These are phyloP conservation scores for Scartelaos histophorus DNA, from an alignment of 2,113 vertebrate genomes.

Conservation along the genomic window DNA sequence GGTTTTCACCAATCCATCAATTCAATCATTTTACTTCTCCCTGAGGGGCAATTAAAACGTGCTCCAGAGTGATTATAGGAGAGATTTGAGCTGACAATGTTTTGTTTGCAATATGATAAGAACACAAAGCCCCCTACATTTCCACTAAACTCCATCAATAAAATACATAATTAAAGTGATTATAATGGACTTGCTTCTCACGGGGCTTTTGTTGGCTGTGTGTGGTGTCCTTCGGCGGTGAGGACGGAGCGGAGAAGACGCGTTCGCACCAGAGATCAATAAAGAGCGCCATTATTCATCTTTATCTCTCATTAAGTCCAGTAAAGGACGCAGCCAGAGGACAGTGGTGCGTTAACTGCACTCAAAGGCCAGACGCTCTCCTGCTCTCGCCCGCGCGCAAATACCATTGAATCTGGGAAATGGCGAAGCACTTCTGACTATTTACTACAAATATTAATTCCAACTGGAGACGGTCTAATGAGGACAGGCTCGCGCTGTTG, in stretches of 20 bases:
- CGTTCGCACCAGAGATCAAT: conserved; percentile 37
- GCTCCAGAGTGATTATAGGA: neutral
- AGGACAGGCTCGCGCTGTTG: neutral
- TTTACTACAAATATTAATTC: neutral
- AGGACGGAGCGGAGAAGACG: conserved; percentile 3
- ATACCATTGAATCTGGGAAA: conserved; percentile 3
- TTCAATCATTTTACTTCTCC: too few relatives aligned
- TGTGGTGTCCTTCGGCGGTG: conserved; percentile 10
- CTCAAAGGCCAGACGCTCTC: conserved; percentile 4
- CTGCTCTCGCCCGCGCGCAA: neutral
- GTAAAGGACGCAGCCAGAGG: conserved; percentile 1
- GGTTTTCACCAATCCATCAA: too few relatives aligned
- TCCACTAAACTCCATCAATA: neutral
- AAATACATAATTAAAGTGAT: neutral
- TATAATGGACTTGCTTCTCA: neutral
- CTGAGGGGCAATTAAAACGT: too few relatives aligned
- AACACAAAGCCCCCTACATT: neutral
- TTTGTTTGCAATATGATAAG: neutral
- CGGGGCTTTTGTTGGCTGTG: neutral
- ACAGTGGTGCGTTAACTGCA: neutral
- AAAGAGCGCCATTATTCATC: conserved; percentile 36
- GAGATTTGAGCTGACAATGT: neutral
- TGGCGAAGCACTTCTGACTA: neutral
- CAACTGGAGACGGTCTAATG: neutral
- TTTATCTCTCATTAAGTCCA: conserved; percentile 26